Conservation (phyloP, 2,888 invertebrate species). For the Ophioninae sp. region DNA sequence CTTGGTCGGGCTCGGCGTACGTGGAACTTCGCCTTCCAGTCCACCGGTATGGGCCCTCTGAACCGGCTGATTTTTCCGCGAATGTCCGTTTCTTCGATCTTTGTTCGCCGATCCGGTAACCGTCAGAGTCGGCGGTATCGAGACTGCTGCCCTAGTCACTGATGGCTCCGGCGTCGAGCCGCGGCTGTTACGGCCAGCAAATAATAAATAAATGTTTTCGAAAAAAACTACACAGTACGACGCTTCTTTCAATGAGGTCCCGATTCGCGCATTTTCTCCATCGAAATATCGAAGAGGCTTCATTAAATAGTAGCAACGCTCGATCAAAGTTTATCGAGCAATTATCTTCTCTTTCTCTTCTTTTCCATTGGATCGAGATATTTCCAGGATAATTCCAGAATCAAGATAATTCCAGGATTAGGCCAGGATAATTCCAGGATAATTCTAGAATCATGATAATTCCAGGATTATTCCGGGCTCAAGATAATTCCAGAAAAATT, state of each 20-base stretch:
- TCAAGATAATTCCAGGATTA: too few relatives aligned
- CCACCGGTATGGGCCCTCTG: slow-evolving; percentile 73
- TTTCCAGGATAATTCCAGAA: too few relatives aligned
- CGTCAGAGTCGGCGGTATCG: slow-evolving; percentile 72
- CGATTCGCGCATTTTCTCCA: neutral
- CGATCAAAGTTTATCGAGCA: slow-evolving; percentile 14
- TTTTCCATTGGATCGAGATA: neutral
- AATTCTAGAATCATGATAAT: too few relatives aligned
- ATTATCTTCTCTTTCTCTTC: neutral
- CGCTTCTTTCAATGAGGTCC: slow-evolving; percentile 20
- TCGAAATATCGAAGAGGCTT: neutral
- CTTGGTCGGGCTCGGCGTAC: slow-evolving; percentile 81
- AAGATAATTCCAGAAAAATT: too few relatives aligned
- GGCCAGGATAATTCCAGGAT: too few relatives aligned
- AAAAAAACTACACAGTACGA: slow-evolving; percentile 51
- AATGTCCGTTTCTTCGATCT: slow-evolving; percentile 66
- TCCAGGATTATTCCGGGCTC: too few relatives aligned
- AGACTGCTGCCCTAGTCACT: slow-evolving; percentile 69
- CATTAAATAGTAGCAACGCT: neutral
- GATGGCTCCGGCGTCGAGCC: slow-evolving; percentile 74
- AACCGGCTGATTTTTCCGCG: slow-evolving; percentile 68
- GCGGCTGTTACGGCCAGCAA: slow-evolving; percentile 78
- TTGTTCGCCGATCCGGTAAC: slow-evolving; percentile 70
- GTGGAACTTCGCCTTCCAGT: slow-evolving; percentile 70
- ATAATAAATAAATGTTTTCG: slow-evolving; percentile 75